Base-by-base conservation (phyloP, 1,140 invertebrate species). In the Trachymyrmex cornetzi region DNA sequence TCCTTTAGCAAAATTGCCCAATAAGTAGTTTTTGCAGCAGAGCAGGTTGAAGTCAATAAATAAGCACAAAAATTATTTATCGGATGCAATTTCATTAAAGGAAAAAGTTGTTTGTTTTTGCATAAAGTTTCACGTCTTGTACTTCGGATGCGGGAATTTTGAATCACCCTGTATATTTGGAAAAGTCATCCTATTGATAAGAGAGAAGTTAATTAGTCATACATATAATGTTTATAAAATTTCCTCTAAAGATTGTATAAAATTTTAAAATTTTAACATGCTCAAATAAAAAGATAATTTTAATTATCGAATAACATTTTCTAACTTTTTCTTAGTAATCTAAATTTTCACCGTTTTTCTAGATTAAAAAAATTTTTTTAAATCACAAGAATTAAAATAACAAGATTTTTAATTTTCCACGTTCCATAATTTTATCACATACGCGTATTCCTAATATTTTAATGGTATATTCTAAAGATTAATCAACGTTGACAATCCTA, bases 341-440 rank as follows among this genome's bases (percentile, higher is more conserved):
- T 50, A 16, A 50, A 50, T 50, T 16, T 50, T 16, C 48, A 50
- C 14, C 2, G 48, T 50, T 50, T 50, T 50, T 50, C 48, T 50
- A 16, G 14, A 50, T 50, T 50, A 0, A 4, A 16, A 50, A 50
- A 50, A 16, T 55, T 55, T 55, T 55, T 55, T n/a, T 2, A 7
- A 55, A n/a, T 55, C 1, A n/a, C 3, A 5, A 79, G 16, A 5
- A 66, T 53, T 66, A 12, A 11, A 4, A 30, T 61, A 57, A 77
- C n/a, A 24, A 16, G 9, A 9, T 53, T 79, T 27, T 64, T n/a
- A 64, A 64, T 34, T 64, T 64, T 66, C 61, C 16, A 30, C 55
- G 9, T 66, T 3, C 19, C 7, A n/a, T 19, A 34, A 64, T 64
- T 44, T 44, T 64, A 64, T 66, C 30, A n/a, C 3, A 30, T 27